Evolutionary conservation across 2,888 invertebrate genomes (phyloP).

Genomic region (Ennomos fuscantarius): DNA sequence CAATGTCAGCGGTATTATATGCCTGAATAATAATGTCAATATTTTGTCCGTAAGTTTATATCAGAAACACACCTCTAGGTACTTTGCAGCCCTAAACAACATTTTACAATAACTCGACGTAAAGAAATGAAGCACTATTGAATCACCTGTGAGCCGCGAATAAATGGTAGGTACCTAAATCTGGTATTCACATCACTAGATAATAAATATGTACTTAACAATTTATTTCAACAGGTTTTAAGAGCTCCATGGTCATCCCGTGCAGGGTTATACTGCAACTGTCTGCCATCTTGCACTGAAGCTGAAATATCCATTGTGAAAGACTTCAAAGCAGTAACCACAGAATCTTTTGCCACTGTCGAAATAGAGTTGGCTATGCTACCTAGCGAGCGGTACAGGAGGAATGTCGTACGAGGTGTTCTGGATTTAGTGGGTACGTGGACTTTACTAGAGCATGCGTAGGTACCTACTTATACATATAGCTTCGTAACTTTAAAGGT

Average conservation of each 20-base stretch:
- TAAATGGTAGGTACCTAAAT: too few relatives aligned
- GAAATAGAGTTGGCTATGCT: conserved; percentile 87
- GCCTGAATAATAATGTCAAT: conserved; percentile 87
- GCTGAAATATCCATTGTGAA: conserved; percentile 88
- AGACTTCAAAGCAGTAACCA: conserved; percentile 72
- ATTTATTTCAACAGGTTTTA: conserved; percentile 57
- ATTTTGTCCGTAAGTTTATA: conserved; percentile 83
- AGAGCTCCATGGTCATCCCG: conserved; percentile 80
- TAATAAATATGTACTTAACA: too few relatives aligned
- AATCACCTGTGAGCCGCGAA: too few relatives aligned
- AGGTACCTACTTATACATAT: too few relatives aligned
- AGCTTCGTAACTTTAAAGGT: too few relatives aligned
- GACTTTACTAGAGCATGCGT: too few relatives aligned
- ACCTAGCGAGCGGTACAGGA: conserved; percentile 89
- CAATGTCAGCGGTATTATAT: conserved; percentile 87
- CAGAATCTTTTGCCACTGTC: conserved; percentile 72
- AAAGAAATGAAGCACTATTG: too few relatives aligned
- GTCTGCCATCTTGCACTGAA: conserved; percentile 90
- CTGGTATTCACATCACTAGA: too few relatives aligned
- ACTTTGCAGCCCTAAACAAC: too few relatives aligned
- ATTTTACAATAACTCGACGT: too few relatives aligned
- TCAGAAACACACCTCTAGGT: too few relatives aligned
- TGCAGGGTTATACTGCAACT: conserved; percentile 88
- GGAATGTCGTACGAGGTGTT: conserved; percentile 89
- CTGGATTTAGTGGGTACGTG: conserved; percentile 89